Percentiles rank a stretch among this genome's conserved stretches.
phyloP scores from a whole-genome alignment of 2,797 vertebrate species.

The Buphagus erythrorhynchus region DNA sequence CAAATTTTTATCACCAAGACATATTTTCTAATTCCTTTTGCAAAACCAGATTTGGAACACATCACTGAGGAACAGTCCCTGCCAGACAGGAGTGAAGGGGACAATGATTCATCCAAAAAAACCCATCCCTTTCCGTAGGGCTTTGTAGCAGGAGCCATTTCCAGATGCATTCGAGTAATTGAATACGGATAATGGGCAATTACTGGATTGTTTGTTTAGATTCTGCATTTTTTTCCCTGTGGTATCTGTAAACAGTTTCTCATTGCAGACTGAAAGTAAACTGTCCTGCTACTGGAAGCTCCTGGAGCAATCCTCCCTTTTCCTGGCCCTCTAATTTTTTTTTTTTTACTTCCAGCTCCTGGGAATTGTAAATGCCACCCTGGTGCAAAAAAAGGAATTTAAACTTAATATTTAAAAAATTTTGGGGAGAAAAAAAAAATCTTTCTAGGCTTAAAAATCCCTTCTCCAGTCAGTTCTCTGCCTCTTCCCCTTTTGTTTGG shows the following conservation, averaged over 20 bases:
- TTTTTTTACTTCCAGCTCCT: not conserved
- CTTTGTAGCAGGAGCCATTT: slow-evolving; percentile 14
- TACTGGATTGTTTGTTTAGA: slow-evolving; percentile 67
- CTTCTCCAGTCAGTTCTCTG: not conserved
- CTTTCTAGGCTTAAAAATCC: not conserved
- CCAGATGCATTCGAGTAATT: slow-evolving; percentile 61
- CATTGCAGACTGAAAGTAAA: not conserved
- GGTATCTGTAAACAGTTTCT: slow-evolving; percentile 61
- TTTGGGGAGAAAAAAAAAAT: rapidly evolving
- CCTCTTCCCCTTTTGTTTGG: not conserved
- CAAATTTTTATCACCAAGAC: not conserved
- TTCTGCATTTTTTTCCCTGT: slow-evolving; percentile 18
- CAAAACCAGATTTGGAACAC: not conserved
- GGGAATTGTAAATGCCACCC: not conserved
- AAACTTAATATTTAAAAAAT: not conserved
- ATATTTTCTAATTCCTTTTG: not conserved
- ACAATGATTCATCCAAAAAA: slow-evolving; percentile 36
- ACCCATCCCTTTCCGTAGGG: not conserved
- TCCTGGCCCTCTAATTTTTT: rapidly evolving
- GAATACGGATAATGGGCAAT: slow-evolving; percentile 63
- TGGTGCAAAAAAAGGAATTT: not conserved
- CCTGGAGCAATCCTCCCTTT: not conserved
- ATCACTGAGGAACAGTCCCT: not conserved
- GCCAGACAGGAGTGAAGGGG: not conserved
- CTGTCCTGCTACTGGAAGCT: slow-evolving; percentile 23